Evolutionary conservation across 1,140 invertebrate genomes (phyloP).

Genomic region (Dryas iulia): DNA sequence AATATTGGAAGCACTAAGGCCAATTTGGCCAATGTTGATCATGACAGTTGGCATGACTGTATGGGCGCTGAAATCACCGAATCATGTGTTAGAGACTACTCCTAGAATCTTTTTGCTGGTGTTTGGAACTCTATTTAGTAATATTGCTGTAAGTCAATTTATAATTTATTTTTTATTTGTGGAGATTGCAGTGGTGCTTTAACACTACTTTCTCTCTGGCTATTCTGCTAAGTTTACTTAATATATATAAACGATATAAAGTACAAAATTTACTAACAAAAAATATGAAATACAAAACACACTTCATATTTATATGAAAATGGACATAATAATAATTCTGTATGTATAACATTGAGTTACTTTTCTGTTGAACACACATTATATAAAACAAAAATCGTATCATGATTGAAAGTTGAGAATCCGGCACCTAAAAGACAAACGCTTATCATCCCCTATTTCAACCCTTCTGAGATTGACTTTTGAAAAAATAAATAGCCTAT

Average conservation of each 20-base stretch:
- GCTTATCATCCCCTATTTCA: too few relatives aligned
- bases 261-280: too few relatives aligned
- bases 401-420: neutral
- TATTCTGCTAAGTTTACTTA: too few relatives aligned
- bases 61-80: constrained; percentile 90
- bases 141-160: constrained; percentile 91
- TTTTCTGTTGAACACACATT: neutral
- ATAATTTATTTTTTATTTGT: too few relatives aligned
- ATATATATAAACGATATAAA: too few relatives aligned
- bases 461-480: too few relatives aligned
- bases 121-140: constrained; percentile 94
- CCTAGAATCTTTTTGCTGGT: constrained; percentile 87
- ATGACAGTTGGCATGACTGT: constrained; percentile 84
- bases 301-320: neutral
- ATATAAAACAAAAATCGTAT: neutral
- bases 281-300: too few relatives aligned
- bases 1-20: constrained; percentile 88
- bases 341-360: neutral
- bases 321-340: neutral
- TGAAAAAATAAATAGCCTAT: too few relatives aligned
- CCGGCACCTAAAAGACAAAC: neutral
- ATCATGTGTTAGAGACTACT: constrained; percentile 88
- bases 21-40: constrained; percentile 87
- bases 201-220: too few relatives aligned
- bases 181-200: too few relatives aligned